A percentile compares a stretch with the other conserved stretches of the same genome.
phyloP scores from a whole-genome alignment of 2,113 vertebrate species.

The Nycticebus coucang region DNA sequence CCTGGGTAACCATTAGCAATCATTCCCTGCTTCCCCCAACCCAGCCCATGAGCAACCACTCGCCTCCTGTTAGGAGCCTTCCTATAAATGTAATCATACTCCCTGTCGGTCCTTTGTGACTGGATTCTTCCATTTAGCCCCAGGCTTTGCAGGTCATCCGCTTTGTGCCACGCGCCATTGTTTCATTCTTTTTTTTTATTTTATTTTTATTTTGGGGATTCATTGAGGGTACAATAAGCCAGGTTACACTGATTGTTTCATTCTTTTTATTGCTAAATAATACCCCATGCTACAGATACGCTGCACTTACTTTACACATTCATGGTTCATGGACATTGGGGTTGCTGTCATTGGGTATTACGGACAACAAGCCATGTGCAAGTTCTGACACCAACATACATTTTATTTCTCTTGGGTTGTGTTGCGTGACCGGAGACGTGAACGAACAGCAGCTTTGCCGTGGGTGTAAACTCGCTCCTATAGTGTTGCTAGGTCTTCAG shows the following conservation, averaged over 20 bases:
- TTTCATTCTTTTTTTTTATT: neutral
- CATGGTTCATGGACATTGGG: neutral
- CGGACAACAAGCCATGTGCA: neutral
- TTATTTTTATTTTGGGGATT: too few species aligned
- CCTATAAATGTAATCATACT: neutral
- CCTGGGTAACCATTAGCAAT: neutral
- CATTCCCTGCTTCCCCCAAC: neutral
- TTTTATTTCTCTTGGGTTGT: neutral
- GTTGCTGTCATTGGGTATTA: neutral
- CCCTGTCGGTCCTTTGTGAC: neutral
- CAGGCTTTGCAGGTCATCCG: neutral
- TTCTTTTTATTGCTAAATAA: constrained; percentile 11
- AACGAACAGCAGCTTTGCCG: too few species aligned
- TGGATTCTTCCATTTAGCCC: neutral
- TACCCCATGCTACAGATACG: neutral
- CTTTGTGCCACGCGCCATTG: neutral
- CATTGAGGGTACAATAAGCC: too few species aligned
- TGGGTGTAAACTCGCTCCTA: too few species aligned
- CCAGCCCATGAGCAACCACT: neutral
- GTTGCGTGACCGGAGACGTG: too few species aligned
- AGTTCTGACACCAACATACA: neutral
- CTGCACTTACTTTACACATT: neutral
- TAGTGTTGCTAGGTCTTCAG: too few species aligned
- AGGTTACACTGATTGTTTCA: too few species aligned
- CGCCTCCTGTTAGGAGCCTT: neutral